These are phyloP conservation scores for Reticulitermes lucifugus DNA, from an alignment of 2,888 invertebrate species.

Conservation along the genomic window DNA sequence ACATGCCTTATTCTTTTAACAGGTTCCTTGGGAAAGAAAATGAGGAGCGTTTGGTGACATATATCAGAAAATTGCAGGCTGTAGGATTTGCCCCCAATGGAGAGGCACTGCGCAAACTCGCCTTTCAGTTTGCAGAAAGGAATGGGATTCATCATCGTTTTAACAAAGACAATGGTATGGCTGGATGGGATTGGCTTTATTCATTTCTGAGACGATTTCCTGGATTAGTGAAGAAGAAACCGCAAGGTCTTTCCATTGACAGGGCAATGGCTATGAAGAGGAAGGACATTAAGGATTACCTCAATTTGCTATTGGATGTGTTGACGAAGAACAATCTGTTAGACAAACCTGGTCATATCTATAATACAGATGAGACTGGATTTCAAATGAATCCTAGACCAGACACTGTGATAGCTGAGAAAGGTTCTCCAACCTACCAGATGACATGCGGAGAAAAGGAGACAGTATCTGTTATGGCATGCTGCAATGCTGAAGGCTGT, in stretches of 20 bases:
- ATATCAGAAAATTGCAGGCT: neutral
- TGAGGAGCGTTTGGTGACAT: no score
- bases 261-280: neutral
- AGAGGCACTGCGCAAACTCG: neutral
- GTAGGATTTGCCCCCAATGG: neutral
- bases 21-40: neutral
- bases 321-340: neutral
- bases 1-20: neutral
- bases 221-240: neutral
- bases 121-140: neutral
- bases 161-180: neutral
- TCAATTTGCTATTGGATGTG: neutral
- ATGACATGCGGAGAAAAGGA: neutral
- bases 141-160: neutral
- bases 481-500: neutral
- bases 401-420: neutral
- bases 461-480: neutral
- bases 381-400: slow-evolving; percentile 15
- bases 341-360: slow-evolving; percentile 15
- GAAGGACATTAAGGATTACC: neutral
- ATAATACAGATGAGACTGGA: neutral
- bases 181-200: slow-evolving; percentile 1
- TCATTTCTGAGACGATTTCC: neutral
- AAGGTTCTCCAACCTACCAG: neutral
- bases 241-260: neutral